phyloP scores from a whole-genome alignment of 2,888 invertebrate species.

The Andrena flavipes region DNA sequence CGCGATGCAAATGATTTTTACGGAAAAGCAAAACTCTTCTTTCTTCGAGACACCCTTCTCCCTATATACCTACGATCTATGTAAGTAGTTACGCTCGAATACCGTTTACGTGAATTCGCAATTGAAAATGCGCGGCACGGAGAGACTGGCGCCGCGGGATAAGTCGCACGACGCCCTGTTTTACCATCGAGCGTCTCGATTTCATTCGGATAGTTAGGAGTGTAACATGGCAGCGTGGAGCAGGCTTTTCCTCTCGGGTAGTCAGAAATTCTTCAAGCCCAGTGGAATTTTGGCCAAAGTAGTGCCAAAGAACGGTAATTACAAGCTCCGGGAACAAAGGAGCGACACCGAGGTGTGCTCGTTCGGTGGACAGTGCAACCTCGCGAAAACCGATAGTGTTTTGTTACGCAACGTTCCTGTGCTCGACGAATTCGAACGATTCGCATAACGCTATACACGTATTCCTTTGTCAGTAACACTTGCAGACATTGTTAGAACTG shows the following conservation, averaged over 20 bases:
- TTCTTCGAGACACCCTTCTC: too few relatives aligned
- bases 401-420: slow-evolving; percentile 59
- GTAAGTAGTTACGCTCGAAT: too few relatives aligned
- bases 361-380: not conserved
- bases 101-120: too few relatives aligned
- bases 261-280: slow-evolving; percentile 78
- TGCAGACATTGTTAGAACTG: not conserved
- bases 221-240: slow-evolving; percentile 89
- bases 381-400: slow-evolving; percentile 31
- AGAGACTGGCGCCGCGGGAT: not conserved
- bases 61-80: too few relatives aligned
- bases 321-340: not conserved
- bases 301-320: slow-evolving; percentile 32
- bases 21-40: not conserved
- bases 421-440: not conserved
- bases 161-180: not conserved
- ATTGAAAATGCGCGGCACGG: too few relatives aligned
- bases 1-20: not conserved
- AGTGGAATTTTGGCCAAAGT: slow-evolving; percentile 75
- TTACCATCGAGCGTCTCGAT: not conserved
- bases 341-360: not conserved
- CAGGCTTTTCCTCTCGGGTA: slow-evolving; percentile 85
- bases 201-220: not conserved
- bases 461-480: not conserved
- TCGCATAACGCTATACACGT: not conserved